phyloP scores from a whole-genome alignment of 2,113 vertebrate genomes.

The Cavia aperea region DNA sequence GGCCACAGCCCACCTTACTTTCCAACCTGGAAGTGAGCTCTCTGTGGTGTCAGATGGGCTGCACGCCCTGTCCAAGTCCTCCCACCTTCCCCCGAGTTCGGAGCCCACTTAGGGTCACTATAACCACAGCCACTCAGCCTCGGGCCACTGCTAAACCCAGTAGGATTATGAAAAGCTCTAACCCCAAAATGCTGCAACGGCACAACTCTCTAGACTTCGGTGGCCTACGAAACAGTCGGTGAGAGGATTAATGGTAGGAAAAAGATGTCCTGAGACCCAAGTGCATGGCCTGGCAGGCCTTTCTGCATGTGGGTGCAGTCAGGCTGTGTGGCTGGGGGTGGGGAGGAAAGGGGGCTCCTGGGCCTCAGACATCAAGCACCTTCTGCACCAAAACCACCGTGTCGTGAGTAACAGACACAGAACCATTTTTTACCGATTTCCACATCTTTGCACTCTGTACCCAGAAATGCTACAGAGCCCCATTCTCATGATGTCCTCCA shows the following conservation, averaged over 20 bases:
- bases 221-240: not conserved
- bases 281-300: too few species aligned
- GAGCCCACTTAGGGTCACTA: not conserved
- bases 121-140: not conserved
- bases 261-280: not conserved
- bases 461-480: not conserved
- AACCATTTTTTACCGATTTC: not conserved
- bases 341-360: not conserved
- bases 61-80: not conserved
- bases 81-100: not conserved
- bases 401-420: not conserved
- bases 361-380: not conserved
- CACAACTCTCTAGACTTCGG: not conserved
- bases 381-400: not conserved
- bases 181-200: not conserved
- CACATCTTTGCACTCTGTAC: accelerated
- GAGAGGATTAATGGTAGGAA: not conserved
- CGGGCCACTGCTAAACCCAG: not conserved
- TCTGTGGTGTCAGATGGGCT: not conserved
- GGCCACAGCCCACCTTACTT: not conserved
- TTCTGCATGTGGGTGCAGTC: not conserved
- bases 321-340: accelerated
- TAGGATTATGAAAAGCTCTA: not conserved
- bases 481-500: accelerated
- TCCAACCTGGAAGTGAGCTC: too few species aligned